Conservation (phyloP, 1,140 invertebrate species). For the Drosophila kurseongensis region DNA sequence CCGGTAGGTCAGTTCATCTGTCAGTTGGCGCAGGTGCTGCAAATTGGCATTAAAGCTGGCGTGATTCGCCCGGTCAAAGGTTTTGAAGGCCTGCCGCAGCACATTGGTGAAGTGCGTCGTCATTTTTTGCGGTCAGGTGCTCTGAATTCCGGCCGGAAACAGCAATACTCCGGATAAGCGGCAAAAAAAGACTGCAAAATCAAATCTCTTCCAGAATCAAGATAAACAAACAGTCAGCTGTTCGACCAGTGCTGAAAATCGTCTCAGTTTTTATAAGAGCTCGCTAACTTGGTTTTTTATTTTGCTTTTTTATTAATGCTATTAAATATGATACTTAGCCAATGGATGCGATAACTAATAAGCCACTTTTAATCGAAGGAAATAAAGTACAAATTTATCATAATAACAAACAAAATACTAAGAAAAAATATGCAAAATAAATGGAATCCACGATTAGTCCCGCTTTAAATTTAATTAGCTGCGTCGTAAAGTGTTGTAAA, state of each 20-base stretch:
- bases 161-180: conserved; percentile 7
- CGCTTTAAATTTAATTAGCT: neutral
- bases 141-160: conserved; percentile 6
- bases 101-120: conserved; percentile 85
- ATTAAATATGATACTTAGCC: too few species aligned
- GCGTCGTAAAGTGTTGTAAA: too few species aligned
- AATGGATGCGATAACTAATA: too few species aligned
- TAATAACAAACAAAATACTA: too few species aligned
- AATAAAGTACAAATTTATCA: too few species aligned
- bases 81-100: conserved; percentile 87
- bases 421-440: too few species aligned
- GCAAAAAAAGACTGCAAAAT: conserved; percentile 22
- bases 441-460: too few species aligned
- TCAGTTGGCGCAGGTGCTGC: conserved; percentile 86
- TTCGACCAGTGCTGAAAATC: too few species aligned
- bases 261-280: conserved; percentile 22
- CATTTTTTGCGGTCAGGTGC: conserved; percentile 71
- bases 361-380: too few species aligned
- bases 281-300: neutral
- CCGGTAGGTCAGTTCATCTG: conserved; percentile 88
- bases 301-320: conserved; percentile 5
- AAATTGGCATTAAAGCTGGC: conserved; percentile 87
- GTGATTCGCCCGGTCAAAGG: conserved; percentile 85
- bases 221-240: conserved; percentile 39
- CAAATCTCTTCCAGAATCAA: conserved; percentile 16